Conservation (phyloP, 1,140 invertebrate genomes). For the Acromyrmex echinatior region DNA sequence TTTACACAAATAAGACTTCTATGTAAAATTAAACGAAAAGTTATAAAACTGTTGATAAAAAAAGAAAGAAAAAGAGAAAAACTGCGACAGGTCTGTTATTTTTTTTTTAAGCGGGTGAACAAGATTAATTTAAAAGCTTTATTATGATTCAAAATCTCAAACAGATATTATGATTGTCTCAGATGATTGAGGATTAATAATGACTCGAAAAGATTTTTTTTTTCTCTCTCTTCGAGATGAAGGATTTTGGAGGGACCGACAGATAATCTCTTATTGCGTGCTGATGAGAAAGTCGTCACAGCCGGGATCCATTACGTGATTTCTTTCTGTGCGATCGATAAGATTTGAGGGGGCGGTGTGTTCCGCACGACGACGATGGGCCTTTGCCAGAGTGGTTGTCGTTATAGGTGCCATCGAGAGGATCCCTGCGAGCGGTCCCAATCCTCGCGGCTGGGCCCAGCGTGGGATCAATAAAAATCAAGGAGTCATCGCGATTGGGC, state of each 20-base stretch:
- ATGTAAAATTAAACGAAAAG: neutral
- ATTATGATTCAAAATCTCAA: constrained; percentile 6
- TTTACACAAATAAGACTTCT: neutral
- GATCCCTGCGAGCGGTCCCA: constrained; percentile 60
- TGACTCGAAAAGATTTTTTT: neutral
- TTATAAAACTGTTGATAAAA: neutral
- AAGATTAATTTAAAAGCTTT: neutral
- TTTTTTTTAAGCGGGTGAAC: neutral
- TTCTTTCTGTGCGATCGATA: constrained; percentile 68
- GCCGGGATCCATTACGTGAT: constrained; percentile 66
- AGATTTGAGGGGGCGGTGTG: constrained; percentile 70
- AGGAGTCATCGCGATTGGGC: constrained; percentile 85
- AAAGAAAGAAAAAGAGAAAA: neutral
- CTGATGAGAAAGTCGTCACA: constrained; percentile 66
- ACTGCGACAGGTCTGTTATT: neutral
- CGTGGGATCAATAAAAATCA: constrained; percentile 84
- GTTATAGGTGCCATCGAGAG: constrained; percentile 68
- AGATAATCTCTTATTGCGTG: constrained; percentile 58
- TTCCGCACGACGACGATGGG: constrained; percentile 55
- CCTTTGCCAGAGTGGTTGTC: constrained; percentile 71
- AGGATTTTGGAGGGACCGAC: neutral
- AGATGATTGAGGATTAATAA: constrained; percentile 33
- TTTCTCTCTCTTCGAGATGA: neutral
- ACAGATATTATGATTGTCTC: neutral
- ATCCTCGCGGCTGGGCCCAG: constrained; percentile 73